These are phyloP conservation scores for Notiomystis cincta DNA, from an alignment of 2,113 vertebrate genomes.

Conservation along the genomic window DNA sequence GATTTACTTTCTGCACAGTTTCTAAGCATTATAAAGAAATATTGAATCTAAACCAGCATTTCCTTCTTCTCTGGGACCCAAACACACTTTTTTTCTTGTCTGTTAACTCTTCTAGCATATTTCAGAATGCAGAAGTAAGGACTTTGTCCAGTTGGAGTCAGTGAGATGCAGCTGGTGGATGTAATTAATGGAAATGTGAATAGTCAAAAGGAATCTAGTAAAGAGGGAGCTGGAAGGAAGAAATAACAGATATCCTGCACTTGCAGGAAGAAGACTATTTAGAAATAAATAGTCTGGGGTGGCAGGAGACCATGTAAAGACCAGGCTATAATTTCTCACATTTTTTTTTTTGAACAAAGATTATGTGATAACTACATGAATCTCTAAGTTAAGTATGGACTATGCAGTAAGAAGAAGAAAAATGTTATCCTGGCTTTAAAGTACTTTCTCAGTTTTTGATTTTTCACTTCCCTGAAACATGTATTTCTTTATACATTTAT, in stretches of 20 bases:
- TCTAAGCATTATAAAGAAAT: neutral
- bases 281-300: no score
- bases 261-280: neutral
- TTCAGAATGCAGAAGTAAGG: neutral
- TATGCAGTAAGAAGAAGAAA: neutral
- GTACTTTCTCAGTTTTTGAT: neutral
- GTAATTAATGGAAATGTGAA: neutral
- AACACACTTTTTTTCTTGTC: neutral
- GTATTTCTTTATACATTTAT: neutral
- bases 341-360: neutral
- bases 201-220: neutral
- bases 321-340: accelerated
- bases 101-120: neutral
- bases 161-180: neutral
- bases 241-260: neutral
- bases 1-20: neutral
- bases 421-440: neutral
- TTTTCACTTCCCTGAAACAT: neutral
- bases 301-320: neutral
- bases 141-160: neutral
- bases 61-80: neutral
- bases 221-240: neutral
- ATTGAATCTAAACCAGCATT: neutral
- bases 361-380: neutral
- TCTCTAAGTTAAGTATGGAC: accelerated